Evolutionary conservation across 2,797 vertebrate genomes (phyloP), one percentile per base, ranked within the genome.

Genomic region (Diplodus sargus): DNA sequence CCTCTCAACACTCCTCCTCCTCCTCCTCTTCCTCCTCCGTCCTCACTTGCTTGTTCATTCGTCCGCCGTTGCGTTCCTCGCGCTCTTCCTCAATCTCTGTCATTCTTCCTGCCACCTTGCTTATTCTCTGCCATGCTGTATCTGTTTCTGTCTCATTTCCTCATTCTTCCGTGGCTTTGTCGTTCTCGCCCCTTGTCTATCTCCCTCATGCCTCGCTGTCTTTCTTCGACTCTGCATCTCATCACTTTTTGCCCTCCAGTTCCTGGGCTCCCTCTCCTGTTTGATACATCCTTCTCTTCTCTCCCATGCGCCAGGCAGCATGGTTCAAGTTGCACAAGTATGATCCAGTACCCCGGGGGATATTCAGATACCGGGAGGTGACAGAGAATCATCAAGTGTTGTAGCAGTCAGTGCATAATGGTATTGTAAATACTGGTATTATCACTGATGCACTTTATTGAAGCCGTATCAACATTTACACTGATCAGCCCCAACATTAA

Each of bases 1-100:
- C 76, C 70, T 75, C 84, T 79, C 78, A 45, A 45, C 76, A 60
- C 78, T 87, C 69, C 25, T 82, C 85, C 72, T 81, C 83, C 76
- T 56, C 85, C 30, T 84, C 65, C 73, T 83, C 42, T 28, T 82
- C 85, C 72, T 81, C 83, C 76, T 58, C 84, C 30, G 8, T 84
- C 65, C 73, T 83, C 43, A 1, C 74, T 84, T n/a, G 17, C 73
- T 76, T 43, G 54, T 70, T 83, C 85, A 68, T 71, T 67, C 57
- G 51, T 70, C 75, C n/a, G 13, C 45, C 13, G 60, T 51, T 39
- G 43, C 28, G 16, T 66, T 72, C 71, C 70, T 60, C 28, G 1
- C 76, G 63, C 70, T 65, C 75, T 70, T 45, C 65, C 73, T 79
- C 80, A 22, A 18, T 83, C 52, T 73, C 76, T 74, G 66, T 78